Conservation (phyloP, 2,888 invertebrate genomes). For the Hypomecis punctinalis region DNA sequence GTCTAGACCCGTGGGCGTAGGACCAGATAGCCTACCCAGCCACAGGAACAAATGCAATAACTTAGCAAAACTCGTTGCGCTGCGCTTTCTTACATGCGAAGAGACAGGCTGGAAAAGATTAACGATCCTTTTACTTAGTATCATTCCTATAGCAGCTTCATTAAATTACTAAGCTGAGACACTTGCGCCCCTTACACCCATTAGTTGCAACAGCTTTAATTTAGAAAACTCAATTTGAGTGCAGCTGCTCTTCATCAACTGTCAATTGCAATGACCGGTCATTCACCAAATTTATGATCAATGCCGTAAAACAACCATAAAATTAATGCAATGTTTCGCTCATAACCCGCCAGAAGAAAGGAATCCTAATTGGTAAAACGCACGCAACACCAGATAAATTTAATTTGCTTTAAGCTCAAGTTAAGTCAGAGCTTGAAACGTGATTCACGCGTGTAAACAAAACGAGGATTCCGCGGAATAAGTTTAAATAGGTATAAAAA, state of each 20-base stretch:
- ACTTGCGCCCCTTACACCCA: slow-evolving; percentile 7
- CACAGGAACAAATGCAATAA: slow-evolving; percentile 37
- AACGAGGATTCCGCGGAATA: slow-evolving; percentile 66
- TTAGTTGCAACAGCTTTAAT: slow-evolving; percentile 16
- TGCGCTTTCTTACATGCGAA: slow-evolving; percentile 30
- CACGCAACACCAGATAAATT: slow-evolving; percentile 50
- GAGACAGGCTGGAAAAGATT: slow-evolving; percentile 29
- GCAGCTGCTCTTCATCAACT: slow-evolving; percentile 36
- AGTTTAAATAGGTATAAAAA: slow-evolving; percentile 68
- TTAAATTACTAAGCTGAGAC: slow-evolving; percentile 15
- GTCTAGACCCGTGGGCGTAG: slow-evolving; percentile 54
- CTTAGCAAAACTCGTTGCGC: slow-evolving; percentile 41
- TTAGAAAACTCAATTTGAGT: slow-evolving; percentile 25
- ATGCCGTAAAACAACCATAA: slow-evolving; percentile 30
- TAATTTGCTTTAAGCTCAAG: slow-evolving; percentile 54
- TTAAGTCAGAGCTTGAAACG: slow-evolving; percentile 60
- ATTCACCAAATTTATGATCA: slow-evolving; percentile 29
- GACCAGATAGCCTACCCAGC: slow-evolving; percentile 43
- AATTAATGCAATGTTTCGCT: slow-evolving; percentile 24
- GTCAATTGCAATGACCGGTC: slow-evolving; percentile 27
- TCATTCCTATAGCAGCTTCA: not conserved
- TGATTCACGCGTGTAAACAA: slow-evolving; percentile 78
- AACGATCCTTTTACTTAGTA: slow-evolving; percentile 1
- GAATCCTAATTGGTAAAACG: slow-evolving; percentile 44
- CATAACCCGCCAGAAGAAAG: slow-evolving; percentile 35